Evolutionary conservation across 2,113 vertebrate species (phyloP).

Genomic region (Ptilorrhoa leucosticta): DNA sequence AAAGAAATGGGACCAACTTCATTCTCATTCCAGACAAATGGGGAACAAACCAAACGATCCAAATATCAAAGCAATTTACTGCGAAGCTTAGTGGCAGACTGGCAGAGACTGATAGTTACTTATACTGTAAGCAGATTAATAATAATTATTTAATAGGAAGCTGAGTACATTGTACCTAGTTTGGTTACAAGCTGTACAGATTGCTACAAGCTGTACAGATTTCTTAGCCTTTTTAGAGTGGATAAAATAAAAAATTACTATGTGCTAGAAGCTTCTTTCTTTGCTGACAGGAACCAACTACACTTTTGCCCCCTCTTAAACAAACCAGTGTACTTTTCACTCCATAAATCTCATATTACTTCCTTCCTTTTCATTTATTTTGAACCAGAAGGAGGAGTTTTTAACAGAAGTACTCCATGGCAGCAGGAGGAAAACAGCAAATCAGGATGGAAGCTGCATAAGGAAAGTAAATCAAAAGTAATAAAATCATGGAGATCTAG

Average conservation of each 20-base stretch:
- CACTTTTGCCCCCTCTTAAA: constrained; percentile 45
- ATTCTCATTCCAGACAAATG: neutral
- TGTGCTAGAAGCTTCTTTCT: constrained; percentile 53
- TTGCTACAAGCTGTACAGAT: constrained; percentile 25
- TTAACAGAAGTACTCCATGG: constrained; percentile 56
- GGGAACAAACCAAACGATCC: neutral
- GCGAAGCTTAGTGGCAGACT: neutral
- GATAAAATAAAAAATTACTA: constrained; percentile 56
- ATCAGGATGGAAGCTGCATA: constrained; percentile 49
- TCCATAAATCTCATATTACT: constrained; percentile 75
- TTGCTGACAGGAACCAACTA: constrained; percentile 56
- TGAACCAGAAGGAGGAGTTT: constrained; percentile 68
- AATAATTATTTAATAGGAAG: neutral
- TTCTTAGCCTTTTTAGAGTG: constrained; percentile 2
- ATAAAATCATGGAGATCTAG: constrained; percentile 16
- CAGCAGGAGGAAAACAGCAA: constrained; percentile 15
- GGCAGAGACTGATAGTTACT: neutral
- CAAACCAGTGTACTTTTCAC: constrained; percentile 61
- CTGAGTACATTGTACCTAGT: neutral
- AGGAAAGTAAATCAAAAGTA: constrained; percentile 59
- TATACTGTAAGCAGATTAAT: neutral
- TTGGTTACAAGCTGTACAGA: neutral
- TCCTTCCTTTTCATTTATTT: constrained; percentile 72
- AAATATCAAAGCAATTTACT: neutral
- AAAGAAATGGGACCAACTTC: neutral